These are phyloP conservation scores for Vulpes vulpes DNA, from an alignment of 2,113 vertebrate genomes.

Conservation along the genomic window DNA sequence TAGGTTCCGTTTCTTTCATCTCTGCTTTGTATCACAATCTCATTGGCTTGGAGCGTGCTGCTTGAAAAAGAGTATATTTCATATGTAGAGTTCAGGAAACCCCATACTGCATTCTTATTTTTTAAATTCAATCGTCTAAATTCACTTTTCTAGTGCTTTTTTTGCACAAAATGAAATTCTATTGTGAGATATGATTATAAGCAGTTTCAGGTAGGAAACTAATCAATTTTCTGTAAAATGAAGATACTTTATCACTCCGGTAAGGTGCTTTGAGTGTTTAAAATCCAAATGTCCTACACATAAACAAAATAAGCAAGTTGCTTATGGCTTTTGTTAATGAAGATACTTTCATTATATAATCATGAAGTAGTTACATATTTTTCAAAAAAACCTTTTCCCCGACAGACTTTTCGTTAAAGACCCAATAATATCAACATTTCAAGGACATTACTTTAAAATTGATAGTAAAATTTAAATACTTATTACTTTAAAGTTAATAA, in stretches of 20 bases:
- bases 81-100: conserved; percentile 32
- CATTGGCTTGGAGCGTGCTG: not conserved
- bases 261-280: conserved; percentile 55
- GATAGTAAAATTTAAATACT: not conserved
- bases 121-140: not conserved
- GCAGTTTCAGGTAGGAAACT: conserved; percentile 50
- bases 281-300: conserved; percentile 57
- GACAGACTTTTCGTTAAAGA: conserved; percentile 38
- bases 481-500: conserved; percentile 58
- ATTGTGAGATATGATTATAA: conserved; percentile 60
- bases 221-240: conserved; percentile 77
- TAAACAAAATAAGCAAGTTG: conserved; percentile 73
- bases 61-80: conserved; percentile 38
- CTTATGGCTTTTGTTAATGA: conserved; percentile 56
- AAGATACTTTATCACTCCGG: conserved; percentile 38
- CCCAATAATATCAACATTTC: conserved; percentile 13
- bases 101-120: not conserved
- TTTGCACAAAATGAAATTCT: conserved; percentile 56
- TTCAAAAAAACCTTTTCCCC: conserved; percentile 28
- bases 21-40: conserved; percentile 56
- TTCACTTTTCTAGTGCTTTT: conserved; percentile 63
- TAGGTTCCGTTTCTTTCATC: conserved; percentile 28
- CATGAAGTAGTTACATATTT: conserved; percentile 54
- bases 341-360: conserved; percentile 28
- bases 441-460: conserved; percentile 45